These are phyloP conservation scores for Microtus agrestis DNA, from an alignment of 2,797 vertebrate genomes.

Conservation along the genomic window DNA sequence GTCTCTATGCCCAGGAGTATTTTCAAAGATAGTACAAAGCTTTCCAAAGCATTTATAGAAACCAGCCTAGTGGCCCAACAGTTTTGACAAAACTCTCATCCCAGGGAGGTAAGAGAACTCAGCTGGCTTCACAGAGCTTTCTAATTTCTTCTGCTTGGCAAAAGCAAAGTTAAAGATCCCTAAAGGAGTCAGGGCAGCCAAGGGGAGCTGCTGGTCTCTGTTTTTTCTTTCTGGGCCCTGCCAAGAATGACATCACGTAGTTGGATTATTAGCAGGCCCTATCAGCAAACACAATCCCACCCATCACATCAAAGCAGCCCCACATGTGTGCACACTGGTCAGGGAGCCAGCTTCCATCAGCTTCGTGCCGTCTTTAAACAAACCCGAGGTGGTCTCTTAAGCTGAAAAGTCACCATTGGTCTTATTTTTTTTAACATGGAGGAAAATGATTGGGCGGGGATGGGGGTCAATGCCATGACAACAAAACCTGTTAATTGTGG, in stretches of 20 bases:
- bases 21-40: constrained; percentile 69
- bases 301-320: constrained; percentile 74
- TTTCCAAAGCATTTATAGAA: constrained; percentile 63
- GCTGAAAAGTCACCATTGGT: background rate
- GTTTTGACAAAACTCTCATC: constrained; percentile 56
- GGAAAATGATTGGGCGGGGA: background rate
- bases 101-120: constrained; percentile 46
- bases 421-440: background rate
- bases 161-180: constrained; percentile 44
- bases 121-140: constrained; percentile 63
- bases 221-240: constrained; percentile 70
- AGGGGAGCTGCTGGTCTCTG: constrained; percentile 61
- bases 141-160: constrained; percentile 59
- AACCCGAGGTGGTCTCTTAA: constrained; percentile 7
- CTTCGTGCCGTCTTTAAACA: constrained; percentile 47
- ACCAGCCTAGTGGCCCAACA: constrained; percentile 57
- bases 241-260: constrained; percentile 78
- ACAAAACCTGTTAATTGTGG: background rate
- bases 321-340: constrained; percentile 57
- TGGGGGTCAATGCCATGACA: background rate
- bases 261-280: constrained; percentile 76
- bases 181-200: constrained; percentile 39
- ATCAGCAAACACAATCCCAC: constrained; percentile 71
- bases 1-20: constrained; percentile 49
- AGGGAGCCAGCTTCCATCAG: constrained; percentile 57